phyloP scores from a whole-genome alignment of 2,888 invertebrate genomes.

The Linhomoeus sp. region DNA sequence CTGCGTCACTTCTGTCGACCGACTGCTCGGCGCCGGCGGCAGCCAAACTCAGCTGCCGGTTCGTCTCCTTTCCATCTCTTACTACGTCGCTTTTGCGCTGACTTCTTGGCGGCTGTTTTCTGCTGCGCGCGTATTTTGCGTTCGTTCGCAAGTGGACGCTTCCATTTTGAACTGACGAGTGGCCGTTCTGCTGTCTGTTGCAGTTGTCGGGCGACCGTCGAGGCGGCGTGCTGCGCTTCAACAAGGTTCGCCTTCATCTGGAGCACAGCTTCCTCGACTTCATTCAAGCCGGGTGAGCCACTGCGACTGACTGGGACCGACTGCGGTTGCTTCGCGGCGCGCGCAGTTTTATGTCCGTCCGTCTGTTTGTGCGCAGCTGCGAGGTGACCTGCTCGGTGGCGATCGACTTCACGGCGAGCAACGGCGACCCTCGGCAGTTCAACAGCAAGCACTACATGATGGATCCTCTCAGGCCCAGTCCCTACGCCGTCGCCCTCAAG shows the following conservation, averaged over 20 bases:
- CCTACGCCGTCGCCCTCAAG: constrained; percentile 31
- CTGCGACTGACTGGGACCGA: too few relatives aligned
- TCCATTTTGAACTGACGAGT: too few relatives aligned
- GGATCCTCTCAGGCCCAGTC: constrained; percentile 26
- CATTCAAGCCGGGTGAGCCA: not conserved
- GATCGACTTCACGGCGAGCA: constrained; percentile 32
- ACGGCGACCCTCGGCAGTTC: constrained; percentile 27
- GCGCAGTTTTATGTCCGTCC: too few relatives aligned
- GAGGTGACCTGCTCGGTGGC: constrained; percentile 31
- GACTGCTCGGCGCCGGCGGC: not conserved
- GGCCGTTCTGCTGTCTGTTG: too few relatives aligned
- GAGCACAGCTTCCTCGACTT: not conserved
- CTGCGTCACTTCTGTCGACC: not conserved
- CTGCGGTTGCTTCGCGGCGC: too few relatives aligned
- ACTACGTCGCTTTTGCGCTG: too few relatives aligned
- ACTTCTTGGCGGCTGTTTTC: too few relatives aligned
- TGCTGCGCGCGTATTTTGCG: too few relatives aligned
- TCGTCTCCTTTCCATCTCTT: too few relatives aligned
- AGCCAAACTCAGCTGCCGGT: too few relatives aligned
- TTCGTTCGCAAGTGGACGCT: too few relatives aligned
- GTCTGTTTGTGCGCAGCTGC: too few relatives aligned
- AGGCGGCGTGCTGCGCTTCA: not conserved
- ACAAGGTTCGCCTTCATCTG: constrained; percentile 11
- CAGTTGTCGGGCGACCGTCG: not conserved
- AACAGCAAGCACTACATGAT: constrained; percentile 27